Evolutionary conservation across 2,888 invertebrate species (phyloP).

Genomic region (Timandra comae): DNA sequence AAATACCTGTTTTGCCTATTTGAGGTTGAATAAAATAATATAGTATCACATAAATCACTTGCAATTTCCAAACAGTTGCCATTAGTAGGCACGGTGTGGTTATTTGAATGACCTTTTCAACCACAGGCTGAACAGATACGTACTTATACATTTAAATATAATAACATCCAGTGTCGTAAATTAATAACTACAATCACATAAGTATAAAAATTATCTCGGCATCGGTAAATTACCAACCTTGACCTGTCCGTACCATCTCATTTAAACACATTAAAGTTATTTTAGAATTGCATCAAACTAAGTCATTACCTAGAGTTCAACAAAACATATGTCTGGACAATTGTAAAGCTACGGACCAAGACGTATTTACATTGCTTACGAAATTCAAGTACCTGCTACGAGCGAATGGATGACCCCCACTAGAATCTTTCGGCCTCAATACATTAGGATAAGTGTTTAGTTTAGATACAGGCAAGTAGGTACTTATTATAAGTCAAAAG

Average conservation of each 20-base stretch:
- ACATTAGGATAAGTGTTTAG: conserved; percentile 4
- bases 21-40: no score
- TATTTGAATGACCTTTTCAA: no score
- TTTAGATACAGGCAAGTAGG: no score
- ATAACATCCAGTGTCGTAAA: no score
- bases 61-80: no score
- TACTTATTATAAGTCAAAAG: no score
- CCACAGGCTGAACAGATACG: no score
- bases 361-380: conserved; percentile 22
- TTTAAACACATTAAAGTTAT: conserved; percentile 18
- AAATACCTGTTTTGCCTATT: no score
- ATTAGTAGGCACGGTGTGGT: no score
- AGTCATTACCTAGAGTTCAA: conserved; percentile 14
- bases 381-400: conserved; percentile 20
- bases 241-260: conserved; percentile 14
- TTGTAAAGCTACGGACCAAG: conserved; percentile 10
- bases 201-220: conserved; percentile 5
- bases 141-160: no score
- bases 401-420: conserved; percentile 34
- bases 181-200: no score
- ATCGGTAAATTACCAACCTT: conserved; percentile 12
- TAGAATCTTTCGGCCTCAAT: conserved; percentile 22
- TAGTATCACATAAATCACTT: no score
- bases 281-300: conserved; percentile 15
- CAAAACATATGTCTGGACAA: conserved; percentile 13